Evolutionary conservation across 2,797 vertebrate species (phyloP).

Genomic region (Crenuchus spilurus): DNA sequence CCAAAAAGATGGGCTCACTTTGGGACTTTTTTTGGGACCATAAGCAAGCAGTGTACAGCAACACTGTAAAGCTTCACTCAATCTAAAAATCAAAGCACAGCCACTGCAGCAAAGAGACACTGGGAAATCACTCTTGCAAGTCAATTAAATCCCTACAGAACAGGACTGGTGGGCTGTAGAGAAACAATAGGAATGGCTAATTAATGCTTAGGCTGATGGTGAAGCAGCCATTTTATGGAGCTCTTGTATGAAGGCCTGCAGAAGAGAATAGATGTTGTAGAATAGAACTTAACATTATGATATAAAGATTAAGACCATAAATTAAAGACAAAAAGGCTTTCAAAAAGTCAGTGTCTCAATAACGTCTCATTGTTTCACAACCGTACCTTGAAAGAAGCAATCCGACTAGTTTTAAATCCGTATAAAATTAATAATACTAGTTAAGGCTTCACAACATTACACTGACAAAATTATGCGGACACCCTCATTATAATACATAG

Average conservation of each 20-base stretch:
- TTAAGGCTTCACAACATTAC: too few species aligned
- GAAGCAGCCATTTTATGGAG: background rate
- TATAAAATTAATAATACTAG: too few species aligned
- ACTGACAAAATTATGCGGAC: too few species aligned
- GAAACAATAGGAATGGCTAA: conserved; percentile 30
- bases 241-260: background rate
- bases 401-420: too few species aligned
- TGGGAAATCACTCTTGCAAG: conserved; percentile 26
- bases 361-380: too few species aligned
- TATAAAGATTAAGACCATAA: too few species aligned
- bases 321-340: too few species aligned
- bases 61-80: background rate
- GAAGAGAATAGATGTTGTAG: background rate
- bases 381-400: too few species aligned
- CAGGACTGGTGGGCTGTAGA: conserved; percentile 14
- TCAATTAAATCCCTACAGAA: conserved; percentile 30
- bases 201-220: conserved; percentile 12
- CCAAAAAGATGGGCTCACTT: background rate
- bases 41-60: background rate
- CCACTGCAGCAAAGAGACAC: conserved; percentile 2
- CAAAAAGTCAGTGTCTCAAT: too few species aligned
- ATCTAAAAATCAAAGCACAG: conserved; percentile 20
- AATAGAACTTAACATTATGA: background rate
- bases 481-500: too few species aligned
- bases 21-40: background rate